These are phyloP conservation scores for Clarias platycephalus DNA, from an alignment of 2,797 vertebrate genomes.

Conservation along the genomic window DNA sequence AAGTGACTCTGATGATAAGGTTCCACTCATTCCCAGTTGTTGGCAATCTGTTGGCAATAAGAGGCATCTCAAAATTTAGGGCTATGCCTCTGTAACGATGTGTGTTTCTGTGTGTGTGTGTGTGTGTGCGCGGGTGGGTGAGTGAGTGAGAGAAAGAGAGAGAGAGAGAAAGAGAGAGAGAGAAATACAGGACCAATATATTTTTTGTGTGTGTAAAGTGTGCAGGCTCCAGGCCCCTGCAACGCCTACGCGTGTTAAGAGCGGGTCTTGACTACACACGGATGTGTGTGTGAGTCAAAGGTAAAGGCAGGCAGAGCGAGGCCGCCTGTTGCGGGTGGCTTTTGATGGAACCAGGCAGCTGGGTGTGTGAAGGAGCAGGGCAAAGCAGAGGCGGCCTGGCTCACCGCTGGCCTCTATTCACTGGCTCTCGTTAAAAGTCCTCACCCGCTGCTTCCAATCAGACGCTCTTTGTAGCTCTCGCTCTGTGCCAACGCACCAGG, in stretches of 20 bases:
- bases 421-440: conserved; percentile 66
- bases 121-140: background rate
- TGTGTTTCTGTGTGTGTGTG: conserved; percentile 4
- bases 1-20: conserved; percentile 32
- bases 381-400: conserved; percentile 49
- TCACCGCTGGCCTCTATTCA: conserved; percentile 67
- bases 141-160: background rate
- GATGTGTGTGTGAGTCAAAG: conserved; percentile 50
- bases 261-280: conserved; percentile 42
- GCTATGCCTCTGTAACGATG: conserved; percentile 15
- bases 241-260: conserved; percentile 43
- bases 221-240: conserved; percentile 26
- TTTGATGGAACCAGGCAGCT: conserved; percentile 56
- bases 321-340: conserved; percentile 56
- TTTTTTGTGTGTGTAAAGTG: conserved; percentile 34
- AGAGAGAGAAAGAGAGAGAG: background rate
- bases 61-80: conserved; percentile 27
- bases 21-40: conserved; percentile 21
- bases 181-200: conserved; percentile 1
- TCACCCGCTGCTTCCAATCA: conserved; percentile 80
- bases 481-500: conserved; percentile 60
- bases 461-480: conserved; percentile 70
- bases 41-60: conserved; percentile 25
- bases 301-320: conserved; percentile 50
- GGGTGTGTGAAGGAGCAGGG: conserved; percentile 50